Evolutionary conservation across 2,888 invertebrate genomes (phyloP).

Genomic region (Sialis lutaria): DNA sequence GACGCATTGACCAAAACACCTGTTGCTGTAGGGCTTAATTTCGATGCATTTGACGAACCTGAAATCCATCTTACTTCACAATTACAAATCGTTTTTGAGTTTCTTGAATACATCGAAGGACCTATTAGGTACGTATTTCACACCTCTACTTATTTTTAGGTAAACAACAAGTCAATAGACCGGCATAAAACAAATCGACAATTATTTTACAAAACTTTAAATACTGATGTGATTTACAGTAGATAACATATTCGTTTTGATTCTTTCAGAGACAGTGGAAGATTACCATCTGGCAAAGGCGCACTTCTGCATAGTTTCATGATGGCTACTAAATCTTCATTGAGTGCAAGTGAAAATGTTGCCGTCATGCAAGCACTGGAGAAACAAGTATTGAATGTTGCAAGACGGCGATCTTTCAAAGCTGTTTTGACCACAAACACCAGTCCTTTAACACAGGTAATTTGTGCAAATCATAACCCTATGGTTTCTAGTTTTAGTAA

Average conservation of each 20-base stretch:
- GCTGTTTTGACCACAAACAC: slow-evolving; percentile 80
- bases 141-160: too few species aligned
- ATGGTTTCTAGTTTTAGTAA: not conserved
- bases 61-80: slow-evolving; percentile 51
- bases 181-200: too few species aligned
- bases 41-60: slow-evolving; percentile 68
- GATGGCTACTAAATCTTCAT: slow-evolving; percentile 59
- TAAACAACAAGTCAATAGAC: too few species aligned
- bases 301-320: slow-evolving; percentile 67
- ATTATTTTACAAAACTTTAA: too few species aligned
- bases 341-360: slow-evolving; percentile 59
- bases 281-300: slow-evolving; percentile 44
- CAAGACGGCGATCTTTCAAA: slow-evolving; percentile 41
- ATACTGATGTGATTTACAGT: not conserved
- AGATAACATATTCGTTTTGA: not conserved
- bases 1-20: slow-evolving; percentile 25
- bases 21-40: slow-evolving; percentile 51
- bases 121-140: slow-evolving; percentile 38
- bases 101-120: slow-evolving; percentile 59
- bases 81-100: slow-evolving; percentile 54
- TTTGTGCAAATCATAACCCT: not conserved
- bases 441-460: slow-evolving; percentile 72
- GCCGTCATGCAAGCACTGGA: slow-evolving; percentile 65
- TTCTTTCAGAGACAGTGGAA: slow-evolving; percentile 30
- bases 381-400: slow-evolving; percentile 49